Evolutionary conservation across 2,113 vertebrate genomes (phyloP), one percentile per base, ranked within the genome.

Genomic region (Sander vitreus): DNA sequence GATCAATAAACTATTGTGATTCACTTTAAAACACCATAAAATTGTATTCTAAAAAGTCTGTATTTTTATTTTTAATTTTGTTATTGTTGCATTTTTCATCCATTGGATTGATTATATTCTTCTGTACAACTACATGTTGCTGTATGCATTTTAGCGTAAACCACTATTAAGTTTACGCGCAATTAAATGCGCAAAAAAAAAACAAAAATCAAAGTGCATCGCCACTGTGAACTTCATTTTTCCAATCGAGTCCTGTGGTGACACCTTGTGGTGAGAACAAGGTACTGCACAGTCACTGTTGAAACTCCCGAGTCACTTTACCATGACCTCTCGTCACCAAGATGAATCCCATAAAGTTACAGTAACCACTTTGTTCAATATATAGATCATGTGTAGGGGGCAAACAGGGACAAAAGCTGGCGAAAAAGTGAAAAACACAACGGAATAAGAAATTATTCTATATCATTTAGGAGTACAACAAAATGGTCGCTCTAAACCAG

Each of bases 401-500:
- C 6, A 27, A 47, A 25, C 15, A 0, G 5, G 7, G 48, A 1
- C 1, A 30, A 27, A 21, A 63, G 1, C 8, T 2, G 14, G 2
- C 3, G 11, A 0, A 13, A 1, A 8, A 9, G 25, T 2, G 8
- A 13, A 5, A 48, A 30, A 18, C 6, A 0, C 0, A 43, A 47
- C 15, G 2, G 14, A 39, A n/a, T 8, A 33, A n/a, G 33, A 0
- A 1, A 0, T 4, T 25, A 18, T 4, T 50, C 15, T 23, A 12
- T 9, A 3, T 47, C 1, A 27, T 11, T 0, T 1, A 25, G 1
- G 1, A 5, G 8, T 2, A 2, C 3, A 39, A 85, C 78, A 81
- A 85, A 81, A 81, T 81, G 78, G 83, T 73, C 5, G 62, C 78
- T 62, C 5, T 3, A n/a, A 18, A 18, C 6, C 33, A 33, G 30